These are phyloP conservation scores for Muntiacus muntjak DNA, from an alignment of 2,113 vertebrate genomes.

Conservation along the genomic window DNA sequence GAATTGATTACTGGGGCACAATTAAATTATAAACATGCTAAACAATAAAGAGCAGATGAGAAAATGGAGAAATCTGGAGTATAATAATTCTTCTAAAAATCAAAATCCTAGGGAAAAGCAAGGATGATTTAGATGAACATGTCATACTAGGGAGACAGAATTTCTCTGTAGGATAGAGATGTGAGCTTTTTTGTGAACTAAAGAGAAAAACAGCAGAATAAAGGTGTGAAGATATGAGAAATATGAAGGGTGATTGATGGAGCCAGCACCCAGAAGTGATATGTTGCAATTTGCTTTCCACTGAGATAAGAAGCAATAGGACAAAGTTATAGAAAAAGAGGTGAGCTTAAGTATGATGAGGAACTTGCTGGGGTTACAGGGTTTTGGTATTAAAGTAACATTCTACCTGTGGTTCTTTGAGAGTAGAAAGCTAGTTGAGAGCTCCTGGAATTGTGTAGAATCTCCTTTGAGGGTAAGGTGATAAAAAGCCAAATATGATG, in stretches of 20 bases:
- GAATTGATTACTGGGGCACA: neutral
- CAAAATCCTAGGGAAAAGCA: neutral
- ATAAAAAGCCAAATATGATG: neutral
- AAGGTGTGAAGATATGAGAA: neutral
- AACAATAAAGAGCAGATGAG: neutral
- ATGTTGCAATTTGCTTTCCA: neutral
- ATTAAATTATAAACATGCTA: neutral
- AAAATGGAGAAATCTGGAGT: neutral
- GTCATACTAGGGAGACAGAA: fast-evolving
- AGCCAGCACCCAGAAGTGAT: no score
- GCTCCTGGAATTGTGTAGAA: no score
- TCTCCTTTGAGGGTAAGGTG: neutral
- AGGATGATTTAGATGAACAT: neutral
- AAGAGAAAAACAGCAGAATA: neutral
- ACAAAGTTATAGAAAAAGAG: neutral
- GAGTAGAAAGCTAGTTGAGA: neutral
- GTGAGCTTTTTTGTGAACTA: neutral
- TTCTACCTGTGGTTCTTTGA: neutral
- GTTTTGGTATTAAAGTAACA: neutral
- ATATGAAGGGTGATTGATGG: neutral
- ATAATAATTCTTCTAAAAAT: neutral
- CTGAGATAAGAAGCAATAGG: neutral
- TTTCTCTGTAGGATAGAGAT: neutral
- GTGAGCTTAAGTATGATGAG: neutral
- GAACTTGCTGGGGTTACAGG: neutral